Conservation (phyloP, 2,888 invertebrate genomes). For the Chrysolina haemoptera region DNA sequence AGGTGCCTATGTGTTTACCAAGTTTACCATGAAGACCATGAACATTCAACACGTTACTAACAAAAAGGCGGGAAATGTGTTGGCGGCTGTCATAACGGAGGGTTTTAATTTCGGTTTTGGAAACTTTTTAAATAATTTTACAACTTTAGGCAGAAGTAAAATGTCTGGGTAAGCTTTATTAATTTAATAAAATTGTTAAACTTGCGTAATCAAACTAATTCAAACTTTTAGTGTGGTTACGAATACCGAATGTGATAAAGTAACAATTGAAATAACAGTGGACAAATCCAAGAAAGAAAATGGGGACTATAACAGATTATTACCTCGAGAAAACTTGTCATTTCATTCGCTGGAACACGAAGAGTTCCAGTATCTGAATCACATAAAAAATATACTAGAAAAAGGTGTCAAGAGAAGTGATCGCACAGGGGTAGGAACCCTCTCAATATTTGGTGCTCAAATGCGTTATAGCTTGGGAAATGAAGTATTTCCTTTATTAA, state of each 20-base stretch:
- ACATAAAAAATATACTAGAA: slow-evolving; percentile 59
- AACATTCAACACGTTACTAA: neutral
- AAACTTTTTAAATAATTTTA: slow-evolving; percentile 10
- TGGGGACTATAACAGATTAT: slow-evolving; percentile 25
- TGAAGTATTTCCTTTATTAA: slow-evolving; percentile 87
- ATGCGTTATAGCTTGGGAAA: slow-evolving; percentile 85
- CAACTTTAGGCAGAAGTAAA: neutral
- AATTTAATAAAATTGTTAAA: neutral
- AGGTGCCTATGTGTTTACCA: too few species aligned
- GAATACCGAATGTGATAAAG: slow-evolving; percentile 47
- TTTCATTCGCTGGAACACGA: slow-evolving; percentile 53
- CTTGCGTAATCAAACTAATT: neutral
- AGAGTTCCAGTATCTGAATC: slow-evolving; percentile 62
- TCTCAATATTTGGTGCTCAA: slow-evolving; percentile 92
- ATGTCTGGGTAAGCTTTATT: slow-evolving; percentile 31
- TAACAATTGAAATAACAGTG: slow-evolving; percentile 54
- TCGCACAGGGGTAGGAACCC: slow-evolving; percentile 92
- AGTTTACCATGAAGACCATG: too few species aligned
- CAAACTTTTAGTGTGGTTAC: slow-evolving; percentile 34
- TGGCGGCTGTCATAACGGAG: neutral
- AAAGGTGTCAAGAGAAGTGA: slow-evolving; percentile 76
- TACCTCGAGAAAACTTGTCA: slow-evolving; percentile 32
- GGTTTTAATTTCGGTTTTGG: neutral
- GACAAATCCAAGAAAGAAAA: slow-evolving; percentile 47
- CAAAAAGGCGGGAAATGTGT: slow-evolving; percentile 24